Evolutionary conservation across 2,888 invertebrate genomes (phyloP).

Genomic region (Ectobius pallidus): DNA sequence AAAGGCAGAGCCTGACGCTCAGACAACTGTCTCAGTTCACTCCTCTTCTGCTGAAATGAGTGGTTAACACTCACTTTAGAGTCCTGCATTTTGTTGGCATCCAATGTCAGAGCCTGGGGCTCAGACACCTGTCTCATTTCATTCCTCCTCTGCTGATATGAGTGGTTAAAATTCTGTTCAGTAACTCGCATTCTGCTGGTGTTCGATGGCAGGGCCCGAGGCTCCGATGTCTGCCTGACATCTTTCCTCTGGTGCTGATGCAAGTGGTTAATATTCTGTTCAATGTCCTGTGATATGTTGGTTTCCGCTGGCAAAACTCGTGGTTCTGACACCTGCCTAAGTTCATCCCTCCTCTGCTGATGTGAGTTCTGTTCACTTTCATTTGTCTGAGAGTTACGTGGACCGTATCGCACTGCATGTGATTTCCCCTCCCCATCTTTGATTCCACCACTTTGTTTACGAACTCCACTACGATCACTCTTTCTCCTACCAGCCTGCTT

Average conservation of each 20-base stretch:
- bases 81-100: constrained; percentile 65
- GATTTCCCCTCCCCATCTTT: background rate
- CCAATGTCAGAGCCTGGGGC: constrained; percentile 60
- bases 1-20: too few species aligned
- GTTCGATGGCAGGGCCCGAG: constrained; percentile 50
- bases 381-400: constrained; percentile 43
- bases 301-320: too few species aligned
- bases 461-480: constrained; percentile 45
- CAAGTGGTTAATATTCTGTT: too few species aligned
- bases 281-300: too few species aligned
- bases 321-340: background rate
- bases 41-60: too few species aligned
- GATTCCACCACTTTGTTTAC: constrained; percentile 9
- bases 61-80: background rate
- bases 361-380: too few species aligned
- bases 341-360: too few species aligned
- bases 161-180: too few species aligned
- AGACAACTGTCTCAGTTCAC: background rate
- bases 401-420: constrained; percentile 50
- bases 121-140: constrained; percentile 66
- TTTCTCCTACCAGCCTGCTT: too few species aligned
- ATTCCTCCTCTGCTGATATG: constrained; percentile 48
- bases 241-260: too few species aligned
- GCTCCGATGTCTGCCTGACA: too few species aligned
- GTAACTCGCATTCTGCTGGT: constrained; percentile 50